Percentiles rank a stretch among this genome's conserved stretches.
Conservation (phyloP, 2,888 invertebrate species). For the Drosophila bunnanda region DNA sequence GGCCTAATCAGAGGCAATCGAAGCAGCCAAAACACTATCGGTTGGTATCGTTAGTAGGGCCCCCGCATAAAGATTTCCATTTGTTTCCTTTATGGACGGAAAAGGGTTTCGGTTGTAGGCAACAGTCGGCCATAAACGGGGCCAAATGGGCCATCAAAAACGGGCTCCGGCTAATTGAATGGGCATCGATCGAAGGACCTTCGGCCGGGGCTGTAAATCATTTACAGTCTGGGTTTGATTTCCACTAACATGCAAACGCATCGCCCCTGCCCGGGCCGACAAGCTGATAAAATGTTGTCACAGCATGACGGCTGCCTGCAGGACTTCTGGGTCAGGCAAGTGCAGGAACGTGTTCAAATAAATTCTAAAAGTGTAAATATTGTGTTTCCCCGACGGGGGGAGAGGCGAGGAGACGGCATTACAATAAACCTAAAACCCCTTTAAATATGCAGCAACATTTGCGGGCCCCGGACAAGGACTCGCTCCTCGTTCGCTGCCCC, state of each 20-base stretch:
- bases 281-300: conserved; percentile 68
- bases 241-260: conserved; percentile 60
- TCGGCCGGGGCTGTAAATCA: conserved; percentile 61
- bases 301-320: conserved; percentile 67
- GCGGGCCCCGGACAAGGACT: conserved; percentile 26
- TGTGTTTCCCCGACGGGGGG: conserved; percentile 49
- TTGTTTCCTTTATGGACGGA: conserved; percentile 38
- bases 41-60: conserved; percentile 9
- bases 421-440: conserved; percentile 60
- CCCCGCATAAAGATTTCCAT: conserved; percentile 20
- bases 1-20: conserved; percentile 63
- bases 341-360: conserved; percentile 67
- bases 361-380: conserved; percentile 74
- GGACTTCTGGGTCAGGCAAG: conserved; percentile 36
- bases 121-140: conserved; percentile 42
- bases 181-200: conserved; percentile 41
- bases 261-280: conserved; percentile 31
- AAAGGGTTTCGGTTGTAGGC: conserved; percentile 14
- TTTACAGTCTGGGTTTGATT: conserved; percentile 64
- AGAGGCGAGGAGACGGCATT: conserved; percentile 10
- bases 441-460: conserved; percentile 67
- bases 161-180: conserved; percentile 68
- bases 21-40: conserved; percentile 38
- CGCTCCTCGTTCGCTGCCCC: background rate
- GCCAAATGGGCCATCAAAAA: conserved; percentile 48